Percentiles rank a stretch among this genome's conserved stretches.
phyloP scores from a whole-genome alignment of 1,140 invertebrate genomes.

The Charaxes varanes region DNA sequence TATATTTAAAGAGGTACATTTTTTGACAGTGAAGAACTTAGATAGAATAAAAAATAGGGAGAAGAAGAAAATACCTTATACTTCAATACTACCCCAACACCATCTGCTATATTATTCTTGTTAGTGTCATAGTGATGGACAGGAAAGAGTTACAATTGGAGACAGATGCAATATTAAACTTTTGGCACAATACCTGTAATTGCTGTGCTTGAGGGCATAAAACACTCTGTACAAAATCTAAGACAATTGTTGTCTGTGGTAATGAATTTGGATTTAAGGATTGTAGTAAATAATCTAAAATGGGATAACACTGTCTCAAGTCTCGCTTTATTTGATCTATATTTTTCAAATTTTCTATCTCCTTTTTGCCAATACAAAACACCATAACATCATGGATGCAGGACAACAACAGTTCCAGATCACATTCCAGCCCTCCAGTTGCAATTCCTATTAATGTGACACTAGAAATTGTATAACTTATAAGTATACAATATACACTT shows the following conservation, averaged over 20 bases:
- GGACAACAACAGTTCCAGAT: constrained; percentile 79
- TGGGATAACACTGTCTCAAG: constrained; percentile 81
- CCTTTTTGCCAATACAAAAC: constrained; percentile 84
- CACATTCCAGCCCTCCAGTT: constrained; percentile 77
- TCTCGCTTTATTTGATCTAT: constrained; percentile 87
- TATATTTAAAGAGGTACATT: too few species aligned
- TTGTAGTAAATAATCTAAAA: constrained; percentile 84
- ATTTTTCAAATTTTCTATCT: constrained; percentile 83
- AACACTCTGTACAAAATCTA: constrained; percentile 79
- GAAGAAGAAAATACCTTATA: too few species aligned
- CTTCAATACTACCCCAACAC: too few species aligned
- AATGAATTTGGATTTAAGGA: constrained; percentile 80
- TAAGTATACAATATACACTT: not conserved
- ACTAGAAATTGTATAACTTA: constrained; percentile 42
- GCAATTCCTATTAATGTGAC: constrained; percentile 80
- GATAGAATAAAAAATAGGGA: too few species aligned
- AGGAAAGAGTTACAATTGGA: too few species aligned
- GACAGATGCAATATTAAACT: too few species aligned
- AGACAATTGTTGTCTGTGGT: constrained; percentile 75
- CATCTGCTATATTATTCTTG: too few species aligned
- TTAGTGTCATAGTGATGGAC: too few species aligned
- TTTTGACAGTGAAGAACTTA: too few species aligned
- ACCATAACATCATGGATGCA: constrained; percentile 84
- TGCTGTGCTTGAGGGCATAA: constrained; percentile 81
- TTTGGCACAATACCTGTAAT: constrained; percentile 78